Conservation (phyloP, 64 coral and sea anemone genomes). For the Montipora foliosa region DNA sequence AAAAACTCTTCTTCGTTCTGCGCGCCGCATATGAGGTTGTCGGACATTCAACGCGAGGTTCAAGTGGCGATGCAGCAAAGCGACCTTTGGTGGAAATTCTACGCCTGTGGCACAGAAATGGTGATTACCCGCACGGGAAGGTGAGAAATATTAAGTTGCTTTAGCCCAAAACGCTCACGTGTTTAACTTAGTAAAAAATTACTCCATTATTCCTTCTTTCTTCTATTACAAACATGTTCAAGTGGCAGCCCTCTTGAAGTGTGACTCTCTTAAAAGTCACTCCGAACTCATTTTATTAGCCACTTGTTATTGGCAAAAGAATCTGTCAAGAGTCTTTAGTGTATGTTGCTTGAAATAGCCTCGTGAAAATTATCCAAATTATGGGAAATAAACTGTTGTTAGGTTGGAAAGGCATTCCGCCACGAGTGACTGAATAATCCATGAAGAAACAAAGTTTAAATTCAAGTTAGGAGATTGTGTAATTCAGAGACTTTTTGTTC, state of each 20-base stretch:
- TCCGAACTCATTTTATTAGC: constrained; percentile 7
- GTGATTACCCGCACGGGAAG: constrained; percentile 93
- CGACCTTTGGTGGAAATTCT: constrained; percentile 95
- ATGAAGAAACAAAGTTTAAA: background rate
- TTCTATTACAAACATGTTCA: background rate
- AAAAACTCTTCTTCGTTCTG: background rate
- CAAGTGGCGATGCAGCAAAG: constrained; percentile 95
- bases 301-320: constrained; percentile 14
- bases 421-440: constrained; percentile 32
- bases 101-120: constrained; percentile 94
- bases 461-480: background rate
- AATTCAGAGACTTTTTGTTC: background rate
- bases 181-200: background rate
- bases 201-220: background rate
- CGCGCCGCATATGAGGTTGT: constrained; percentile 28
- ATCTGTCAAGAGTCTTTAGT: constrained; percentile 9
- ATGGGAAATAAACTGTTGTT: constrained; percentile 39
- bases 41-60: constrained; percentile 59
- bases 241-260: background rate
- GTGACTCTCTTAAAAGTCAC: constrained; percentile 34
- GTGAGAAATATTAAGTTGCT: constrained; percentile 56
- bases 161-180: background rate
- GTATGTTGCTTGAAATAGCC: constrained; percentile 9
- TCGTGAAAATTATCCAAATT: constrained; percentile 40
- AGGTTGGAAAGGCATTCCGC: constrained; percentile 28